Evolutionary conservation across 2,888 invertebrate species (phyloP).

Genomic region (Synanthedon andrenaeformis): DNA sequence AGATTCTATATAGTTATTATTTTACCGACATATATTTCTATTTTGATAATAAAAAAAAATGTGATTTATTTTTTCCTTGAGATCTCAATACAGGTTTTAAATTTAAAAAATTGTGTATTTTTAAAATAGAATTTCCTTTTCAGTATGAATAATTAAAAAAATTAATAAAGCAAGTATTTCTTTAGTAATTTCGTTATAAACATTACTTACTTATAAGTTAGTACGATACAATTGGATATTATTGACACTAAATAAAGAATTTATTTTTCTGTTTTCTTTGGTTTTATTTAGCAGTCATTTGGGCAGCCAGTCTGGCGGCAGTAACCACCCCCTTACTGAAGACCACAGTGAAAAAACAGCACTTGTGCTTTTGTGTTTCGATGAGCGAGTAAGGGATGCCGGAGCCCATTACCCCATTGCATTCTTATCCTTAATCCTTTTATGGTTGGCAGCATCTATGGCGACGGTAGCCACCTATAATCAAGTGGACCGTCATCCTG

Average conservation of each 20-base stretch:
- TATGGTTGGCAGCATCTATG: no score
- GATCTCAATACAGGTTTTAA: constrained; percentile 51
- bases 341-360: no score
- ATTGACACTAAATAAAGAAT: constrained; percentile 64
- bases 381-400: no score
- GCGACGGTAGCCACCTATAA: no score
- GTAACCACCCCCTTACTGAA: no score
- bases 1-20: no score
- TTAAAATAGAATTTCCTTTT: constrained; percentile 14
- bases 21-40: neutral
- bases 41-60: constrained; percentile 8
- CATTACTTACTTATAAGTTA: neutral
- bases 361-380: no score
- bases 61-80: constrained; percentile 49
- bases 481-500: no score
- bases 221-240: constrained; percentile 39
- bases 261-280: constrained; percentile 61
- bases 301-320: no score
- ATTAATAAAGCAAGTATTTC: neutral
- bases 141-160: constrained; percentile 14
- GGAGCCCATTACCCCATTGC: no score
- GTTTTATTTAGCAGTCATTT: constrained; percentile 17
- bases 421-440: no score
- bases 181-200: neutral
- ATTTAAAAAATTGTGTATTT: constrained; percentile 20